phyloP scores from a whole-genome alignment of 1,140 invertebrate species.

The Chrysopa pallens region DNA sequence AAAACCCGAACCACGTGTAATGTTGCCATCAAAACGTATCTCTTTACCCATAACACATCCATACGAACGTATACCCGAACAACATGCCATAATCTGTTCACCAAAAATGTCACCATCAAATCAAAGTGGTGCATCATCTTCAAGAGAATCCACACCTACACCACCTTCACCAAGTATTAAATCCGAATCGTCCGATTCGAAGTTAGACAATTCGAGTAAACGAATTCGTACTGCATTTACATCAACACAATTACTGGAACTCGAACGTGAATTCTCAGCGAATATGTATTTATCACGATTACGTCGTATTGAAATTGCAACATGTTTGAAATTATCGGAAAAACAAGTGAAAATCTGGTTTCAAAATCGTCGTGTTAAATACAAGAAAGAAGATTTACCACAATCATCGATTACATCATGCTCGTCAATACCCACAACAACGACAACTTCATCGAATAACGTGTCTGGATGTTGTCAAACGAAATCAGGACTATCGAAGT shows the following conservation, averaged over 20 bases:
- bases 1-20: conserved; percentile 6
- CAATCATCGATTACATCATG: no score
- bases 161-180: conserved; percentile 30
- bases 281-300: conserved; percentile 83
- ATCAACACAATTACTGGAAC: conserved; percentile 73
- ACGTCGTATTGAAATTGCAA: conserved; percentile 81
- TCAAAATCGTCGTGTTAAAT: conserved; percentile 77
- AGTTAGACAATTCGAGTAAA: conserved; percentile 45
- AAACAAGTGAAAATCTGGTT: conserved; percentile 96
- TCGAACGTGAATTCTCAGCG: conserved; percentile 79
- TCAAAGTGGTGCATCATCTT: conserved; percentile 14
- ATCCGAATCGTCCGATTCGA: conserved; percentile 17
- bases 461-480: no score
- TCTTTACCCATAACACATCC: conserved; percentile 12
- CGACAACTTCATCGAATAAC: no score
- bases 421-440: no score
- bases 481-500: no score
- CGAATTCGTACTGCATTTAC: conserved; percentile 84
- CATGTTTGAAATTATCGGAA: conserved; percentile 68
- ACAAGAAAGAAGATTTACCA: conserved; percentile 62
- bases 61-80: conserved; percentile 20
- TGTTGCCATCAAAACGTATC: background rate
- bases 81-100: conserved; percentile 22
- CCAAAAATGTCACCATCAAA: conserved; percentile 22
- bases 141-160: conserved; percentile 32